Evolutionary conservation across 2,888 invertebrate species (phyloP), one percentile per base, ranked within the genome.

Genomic region (Zele albiditarsus): DNA sequence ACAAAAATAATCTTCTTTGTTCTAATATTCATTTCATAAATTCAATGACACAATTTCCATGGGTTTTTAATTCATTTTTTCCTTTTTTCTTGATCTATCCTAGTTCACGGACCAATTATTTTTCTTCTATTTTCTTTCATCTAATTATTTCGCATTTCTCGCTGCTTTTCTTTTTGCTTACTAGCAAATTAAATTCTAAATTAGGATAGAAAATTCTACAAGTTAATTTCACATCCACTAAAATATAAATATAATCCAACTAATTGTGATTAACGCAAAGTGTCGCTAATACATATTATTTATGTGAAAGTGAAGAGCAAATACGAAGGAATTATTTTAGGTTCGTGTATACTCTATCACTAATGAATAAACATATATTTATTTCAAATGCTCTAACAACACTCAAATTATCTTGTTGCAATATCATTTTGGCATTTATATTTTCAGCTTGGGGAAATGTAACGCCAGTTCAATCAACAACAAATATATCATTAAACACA

Each of bases 401-500:
- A 28, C 58, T 76, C 23, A 23, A 65, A 23, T 12, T 63, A 31
- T 38, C 27, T 12, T 33, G 46, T 65, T 49, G 63, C 67, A 25
- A 76, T 63, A 38, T 74, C 75, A 68, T 67, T 53, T 71, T 62
- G 57, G 53, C 31, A 63, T 33, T 63, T 20, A 65, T 80, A 58
- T 79, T 85, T 84, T 58, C 86, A 84, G 88, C 84, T 75, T 87
- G 88, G 86, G 86, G 87, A 79, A 87, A 83, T 78, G 75, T 85
- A 76, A 84, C 84, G 69, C 80, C 86, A 58, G 81, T 85, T 65
- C 82, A 85, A 70, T 82, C 87, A 75, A 81, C 84, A 76, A 81
- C 81, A 68, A 87, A 84, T 79, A 82, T 86, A 60, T 79, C 86
- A 28, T 73, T 86, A 76, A 84, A 81, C 53, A 74, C 84, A 63